Conservation (phyloP, 2,113 vertebrate genomes). For the Struthio camelus region DNA sequence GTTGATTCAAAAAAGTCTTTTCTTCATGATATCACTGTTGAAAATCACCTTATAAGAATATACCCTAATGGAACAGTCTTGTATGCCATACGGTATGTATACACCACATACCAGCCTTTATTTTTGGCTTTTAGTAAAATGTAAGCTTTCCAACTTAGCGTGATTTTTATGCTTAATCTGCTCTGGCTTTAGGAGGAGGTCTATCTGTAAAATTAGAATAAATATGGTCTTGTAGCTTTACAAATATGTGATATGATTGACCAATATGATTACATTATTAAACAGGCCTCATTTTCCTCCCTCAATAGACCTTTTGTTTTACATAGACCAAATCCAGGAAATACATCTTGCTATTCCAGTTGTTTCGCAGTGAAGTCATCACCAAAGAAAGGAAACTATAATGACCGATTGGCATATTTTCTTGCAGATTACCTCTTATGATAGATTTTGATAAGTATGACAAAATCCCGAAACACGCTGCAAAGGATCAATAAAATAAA, state of each 20-base stretch:
- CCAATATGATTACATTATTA: neutral
- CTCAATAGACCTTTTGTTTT: neutral
- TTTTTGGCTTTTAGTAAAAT: neutral
- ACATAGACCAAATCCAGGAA: neutral
- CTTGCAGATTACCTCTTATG: neutral
- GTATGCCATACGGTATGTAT: slow-evolving; percentile 84
- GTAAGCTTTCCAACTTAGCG: neutral
- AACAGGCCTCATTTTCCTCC: neutral
- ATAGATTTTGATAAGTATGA: neutral
- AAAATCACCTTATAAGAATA: slow-evolving; percentile 91
- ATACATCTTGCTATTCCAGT: neutral
- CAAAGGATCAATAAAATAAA: neutral
- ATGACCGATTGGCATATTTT: neutral
- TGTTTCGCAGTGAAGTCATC: neutral
- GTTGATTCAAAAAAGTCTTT: slow-evolving; percentile 93
- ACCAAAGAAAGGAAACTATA: neutral
- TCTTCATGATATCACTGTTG: slow-evolving; percentile 91
- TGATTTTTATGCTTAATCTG: neutral
- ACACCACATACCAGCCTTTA: neutral
- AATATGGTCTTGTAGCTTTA: neutral
- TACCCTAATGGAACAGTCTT: slow-evolving; percentile 92
- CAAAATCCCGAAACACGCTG: neutral
- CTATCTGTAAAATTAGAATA: neutral
- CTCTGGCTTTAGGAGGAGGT: neutral
- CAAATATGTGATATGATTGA: neutral